These are phyloP conservation scores for Pyrgus malvae DNA, from an alignment of 2,888 invertebrate genomes.

Conservation along the genomic window DNA sequence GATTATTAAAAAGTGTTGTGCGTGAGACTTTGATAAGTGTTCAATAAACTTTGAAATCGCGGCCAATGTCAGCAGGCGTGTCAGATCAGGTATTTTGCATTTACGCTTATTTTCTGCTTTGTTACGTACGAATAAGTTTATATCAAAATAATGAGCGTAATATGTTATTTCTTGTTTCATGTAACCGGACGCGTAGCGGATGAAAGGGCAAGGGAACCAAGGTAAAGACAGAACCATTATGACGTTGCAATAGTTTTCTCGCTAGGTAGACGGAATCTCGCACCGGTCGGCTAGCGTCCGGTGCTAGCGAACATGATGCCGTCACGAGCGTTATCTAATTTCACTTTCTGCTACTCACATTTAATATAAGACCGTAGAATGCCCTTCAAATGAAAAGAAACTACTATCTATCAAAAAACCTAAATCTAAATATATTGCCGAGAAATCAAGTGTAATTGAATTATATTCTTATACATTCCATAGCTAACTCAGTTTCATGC, in stretches of 20 bases:
- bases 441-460: constrained; percentile 6
- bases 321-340: constrained; percentile 52
- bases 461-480: background rate
- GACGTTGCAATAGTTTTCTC: constrained; percentile 78
- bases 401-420: background rate
- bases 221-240: constrained; percentile 80
- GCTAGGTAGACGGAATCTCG: constrained; percentile 55
- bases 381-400: background rate
- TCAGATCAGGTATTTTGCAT: constrained; percentile 90
- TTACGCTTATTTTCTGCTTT: constrained; percentile 51
- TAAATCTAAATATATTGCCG: background rate
- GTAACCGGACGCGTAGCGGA: constrained; percentile 84
- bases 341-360: constrained; percentile 36
- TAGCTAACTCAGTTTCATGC: constrained; percentile 5
- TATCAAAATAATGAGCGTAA: constrained; percentile 44
- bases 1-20: constrained; percentile 72
- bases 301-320: constrained; percentile 45
- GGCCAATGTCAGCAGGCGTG: constrained; percentile 95
- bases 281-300: constrained; percentile 70
- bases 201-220: constrained; percentile 94
- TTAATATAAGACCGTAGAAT: background rate
- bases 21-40: constrained; percentile 71
- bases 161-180: constrained; percentile 80
- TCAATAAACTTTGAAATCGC: constrained; percentile 81
- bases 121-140: constrained; percentile 41